Evolutionary conservation across 2,113 vertebrate genomes (phyloP), one percentile per base, ranked within the genome.

Genomic region (Salminus brasiliensis): DNA sequence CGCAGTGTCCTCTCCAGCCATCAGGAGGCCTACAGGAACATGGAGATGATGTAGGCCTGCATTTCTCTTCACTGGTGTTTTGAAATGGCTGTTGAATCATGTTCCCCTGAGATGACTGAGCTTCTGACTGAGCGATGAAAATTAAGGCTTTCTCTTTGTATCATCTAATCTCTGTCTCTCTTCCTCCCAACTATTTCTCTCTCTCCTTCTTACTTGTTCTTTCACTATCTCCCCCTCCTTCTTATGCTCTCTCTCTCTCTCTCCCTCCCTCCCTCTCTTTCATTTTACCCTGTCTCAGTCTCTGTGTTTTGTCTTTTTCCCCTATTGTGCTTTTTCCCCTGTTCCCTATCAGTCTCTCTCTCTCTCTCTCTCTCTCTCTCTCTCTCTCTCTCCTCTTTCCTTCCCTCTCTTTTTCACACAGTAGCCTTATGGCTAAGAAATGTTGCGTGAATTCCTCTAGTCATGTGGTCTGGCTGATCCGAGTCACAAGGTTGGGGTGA

Each of bases 401-500:
- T 6, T 7, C 7, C 45, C 18, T 12, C 13, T 34, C 11, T 45
- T 25, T 30, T 71, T 53, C 25, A 49, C 57, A 21, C 4, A 25
- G 39, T 49, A 21, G 9, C 52, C 52, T 72, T 23, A 11, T 13
- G 52, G 43, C 23, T 75, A 72, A 32, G 81, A 86, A 85, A 62
- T 81, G 77, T 66, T 82, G 78, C 79, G 63, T 29, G 21, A 87
- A 91, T 92, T 93, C 91, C 88, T 87, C 73, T 1, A 90, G 90
- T 93, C 91, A 93, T 92, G 91, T 84, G 92, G 80, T 66, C 0
- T 0, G 10, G 83, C 85, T 91, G 87, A 90, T 85, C 87, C 74
- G 73, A 91, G 88, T 93, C 92, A 93, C 88, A 89, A 55, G 88
- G 67, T 47, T 23, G 15, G 0, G 5, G 39, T 18, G 34, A 53